A percentile compares a stretch with the other conserved stretches of the same genome.
phyloP scores from a whole-genome alignment of 2,888 invertebrate species.

The Congeria kusceri region DNA sequence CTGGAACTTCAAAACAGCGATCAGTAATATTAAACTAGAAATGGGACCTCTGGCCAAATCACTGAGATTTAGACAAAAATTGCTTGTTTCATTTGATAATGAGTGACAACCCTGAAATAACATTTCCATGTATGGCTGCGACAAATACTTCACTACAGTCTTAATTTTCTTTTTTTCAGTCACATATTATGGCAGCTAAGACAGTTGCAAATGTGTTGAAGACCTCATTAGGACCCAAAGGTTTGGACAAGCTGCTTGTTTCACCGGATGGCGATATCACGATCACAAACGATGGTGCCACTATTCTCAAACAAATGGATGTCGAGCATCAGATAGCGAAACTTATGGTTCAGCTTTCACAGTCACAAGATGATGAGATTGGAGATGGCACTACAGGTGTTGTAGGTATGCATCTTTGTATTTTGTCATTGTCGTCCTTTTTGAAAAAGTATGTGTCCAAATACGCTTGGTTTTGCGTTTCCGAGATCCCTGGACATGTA shows the following conservation, averaged over 20 bases:
- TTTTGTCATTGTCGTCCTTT: too few relatives aligned
- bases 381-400: slow-evolving; percentile 99
- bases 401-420: slow-evolving; percentile 88
- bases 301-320: slow-evolving; percentile 99
- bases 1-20: too few relatives aligned
- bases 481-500: too few relatives aligned
- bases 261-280: slow-evolving; percentile 98
- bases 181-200: slow-evolving; percentile 98
- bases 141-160: too few relatives aligned
- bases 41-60: too few relatives aligned
- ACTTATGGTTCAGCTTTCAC: slow-evolving; percentile 98
- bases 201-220: slow-evolving; percentile 95
- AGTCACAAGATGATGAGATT: slow-evolving; percentile 99
- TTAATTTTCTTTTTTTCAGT: slow-evolving; percentile 87
- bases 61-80: too few relatives aligned
- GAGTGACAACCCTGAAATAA: too few relatives aligned
- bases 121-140: too few relatives aligned
- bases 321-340: slow-evolving; percentile 99
- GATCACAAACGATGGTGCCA: slow-evolving; percentile 99
- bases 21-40: too few relatives aligned
- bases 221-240: slow-evolving; percentile 97
- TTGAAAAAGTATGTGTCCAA: too few relatives aligned
- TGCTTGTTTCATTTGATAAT: too few relatives aligned
- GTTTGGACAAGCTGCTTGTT: slow-evolving; percentile 99
- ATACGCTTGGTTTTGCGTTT: too few relatives aligned